These are phyloP conservation scores for Tethya wilhelma DNA, from an alignment of 37 sponge, comb jelly and placozoan species.

Conservation along the genomic window DNA sequence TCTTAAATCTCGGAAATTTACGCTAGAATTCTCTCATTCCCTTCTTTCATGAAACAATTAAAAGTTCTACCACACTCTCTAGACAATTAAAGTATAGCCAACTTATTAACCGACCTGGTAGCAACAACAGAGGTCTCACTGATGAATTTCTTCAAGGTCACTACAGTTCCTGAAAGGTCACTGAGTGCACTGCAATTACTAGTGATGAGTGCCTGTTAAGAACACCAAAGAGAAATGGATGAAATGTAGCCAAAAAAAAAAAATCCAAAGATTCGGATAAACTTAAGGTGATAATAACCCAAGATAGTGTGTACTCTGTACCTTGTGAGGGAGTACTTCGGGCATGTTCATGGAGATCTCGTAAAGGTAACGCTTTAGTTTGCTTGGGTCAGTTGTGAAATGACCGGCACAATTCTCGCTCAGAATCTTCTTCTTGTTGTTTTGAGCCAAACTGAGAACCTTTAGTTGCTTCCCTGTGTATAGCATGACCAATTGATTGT, in stretches of 20 bases:
- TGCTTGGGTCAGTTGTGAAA: slow-evolving; percentile 38
- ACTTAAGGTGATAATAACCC: too few species aligned
- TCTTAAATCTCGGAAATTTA: too few species aligned
- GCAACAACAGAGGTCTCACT: slow-evolving; percentile 43
- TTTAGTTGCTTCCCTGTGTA: slow-evolving; percentile 43
- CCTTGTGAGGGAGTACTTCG: slow-evolving; percentile 25
- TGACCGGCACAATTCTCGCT: slow-evolving; percentile 43
- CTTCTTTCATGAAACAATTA: too few species aligned
- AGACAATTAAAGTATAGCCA: too few species aligned
- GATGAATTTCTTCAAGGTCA: slow-evolving; percentile 7
- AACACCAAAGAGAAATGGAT: too few species aligned
- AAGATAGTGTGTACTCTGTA: neutral
- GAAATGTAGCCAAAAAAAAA: too few species aligned
- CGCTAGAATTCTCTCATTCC: too few species aligned
- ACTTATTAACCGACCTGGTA: slow-evolving; percentile 18
- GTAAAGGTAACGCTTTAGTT: slow-evolving; percentile 13
- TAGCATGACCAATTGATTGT: too few species aligned
- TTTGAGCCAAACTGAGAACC: slow-evolving; percentile 41
- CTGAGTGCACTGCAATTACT: slow-evolving; percentile 7
- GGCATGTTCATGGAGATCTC: slow-evolving; percentile 13
- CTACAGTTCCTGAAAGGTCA: slow-evolving; percentile 10
- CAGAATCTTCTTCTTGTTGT: slow-evolving; percentile 36
- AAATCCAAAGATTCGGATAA: too few species aligned
- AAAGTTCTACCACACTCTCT: too few species aligned
- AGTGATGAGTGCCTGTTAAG: too few species aligned